phyloP scores from a whole-genome alignment of 2,797 vertebrate genomes.

The Psittacula derbiana region DNA sequence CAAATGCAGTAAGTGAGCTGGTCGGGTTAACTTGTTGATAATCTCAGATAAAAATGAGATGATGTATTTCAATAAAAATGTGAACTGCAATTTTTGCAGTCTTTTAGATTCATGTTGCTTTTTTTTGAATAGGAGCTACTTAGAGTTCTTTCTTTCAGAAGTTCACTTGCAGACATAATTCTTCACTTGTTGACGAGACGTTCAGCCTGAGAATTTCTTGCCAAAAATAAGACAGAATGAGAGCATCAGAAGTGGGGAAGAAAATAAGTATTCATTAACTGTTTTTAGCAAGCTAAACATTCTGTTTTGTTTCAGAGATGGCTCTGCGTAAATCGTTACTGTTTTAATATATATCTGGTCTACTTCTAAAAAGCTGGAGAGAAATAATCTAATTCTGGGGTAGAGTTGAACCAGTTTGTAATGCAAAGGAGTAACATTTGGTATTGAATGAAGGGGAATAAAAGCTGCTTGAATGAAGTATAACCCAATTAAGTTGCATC shows the following conservation, averaged over 20 bases:
- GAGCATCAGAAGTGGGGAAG: conserved; percentile 34
- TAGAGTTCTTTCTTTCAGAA: background rate
- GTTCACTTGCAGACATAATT: background rate
- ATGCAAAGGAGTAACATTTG: background rate
- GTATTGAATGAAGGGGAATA: background rate
- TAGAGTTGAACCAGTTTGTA: background rate
- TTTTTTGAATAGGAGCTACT: background rate
- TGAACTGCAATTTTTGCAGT: background rate
- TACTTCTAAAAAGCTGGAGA: background rate
- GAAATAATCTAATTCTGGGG: background rate
- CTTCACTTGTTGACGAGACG: background rate
- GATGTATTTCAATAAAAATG: background rate
- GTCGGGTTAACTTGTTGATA: no score
- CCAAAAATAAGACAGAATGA: conserved; percentile 64
- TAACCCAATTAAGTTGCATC: background rate
- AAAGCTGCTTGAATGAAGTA: background rate
- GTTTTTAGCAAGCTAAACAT: background rate
- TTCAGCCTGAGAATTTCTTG: conserved; percentile 7
- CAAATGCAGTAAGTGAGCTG: accelerated
- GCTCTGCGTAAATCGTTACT: background rate
- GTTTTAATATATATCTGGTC: background rate
- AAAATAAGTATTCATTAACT: conserved; percentile 17
- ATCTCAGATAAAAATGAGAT: background rate
- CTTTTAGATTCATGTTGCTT: background rate
- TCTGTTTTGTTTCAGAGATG: background rate